Percentiles rank a stretch among this genome's conserved stretches.
Conservation (phyloP, 2,113 vertebrate species). For the Coturnix japonica region DNA sequence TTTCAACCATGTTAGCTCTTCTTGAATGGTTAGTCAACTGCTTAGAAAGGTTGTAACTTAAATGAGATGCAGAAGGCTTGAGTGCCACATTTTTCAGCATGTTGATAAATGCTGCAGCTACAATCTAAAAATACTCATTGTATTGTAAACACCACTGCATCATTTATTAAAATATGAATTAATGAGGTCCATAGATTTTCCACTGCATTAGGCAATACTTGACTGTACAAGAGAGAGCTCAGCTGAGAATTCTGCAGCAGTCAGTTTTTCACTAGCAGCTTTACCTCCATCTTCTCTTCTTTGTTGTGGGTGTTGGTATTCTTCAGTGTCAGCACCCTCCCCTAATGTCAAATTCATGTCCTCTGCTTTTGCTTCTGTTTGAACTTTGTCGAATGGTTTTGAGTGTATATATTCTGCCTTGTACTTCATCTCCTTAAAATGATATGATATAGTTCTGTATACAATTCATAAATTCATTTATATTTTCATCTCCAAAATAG, state of each 20-base stretch:
- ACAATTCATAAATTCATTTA: neutral
- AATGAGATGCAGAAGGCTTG: neutral
- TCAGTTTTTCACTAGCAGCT: accelerated
- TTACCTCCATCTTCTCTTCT: neutral
- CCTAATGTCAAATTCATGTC: neutral
- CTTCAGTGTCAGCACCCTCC: neutral
- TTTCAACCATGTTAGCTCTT: neutral
- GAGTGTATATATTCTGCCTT: neutral
- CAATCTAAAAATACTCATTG: neutral
- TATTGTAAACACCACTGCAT: neutral
- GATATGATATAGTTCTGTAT: neutral
- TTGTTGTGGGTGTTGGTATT: neutral
- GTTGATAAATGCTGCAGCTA: neutral
- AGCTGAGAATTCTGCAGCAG: neutral
- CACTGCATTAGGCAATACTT: neutral
- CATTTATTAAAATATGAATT: neutral
- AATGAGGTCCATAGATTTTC: neutral
- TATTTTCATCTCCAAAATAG: neutral
- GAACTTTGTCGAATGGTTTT: neutral
- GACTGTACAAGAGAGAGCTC: neutral
- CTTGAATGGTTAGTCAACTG: neutral
- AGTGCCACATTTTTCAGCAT: neutral
- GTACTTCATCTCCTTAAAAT: neutral
- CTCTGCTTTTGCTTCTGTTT: neutral
- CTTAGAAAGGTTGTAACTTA: neutral